Evolutionary conservation across 1,140 invertebrate species (phyloP).

Genomic region (Tetraneura akinire): DNA sequence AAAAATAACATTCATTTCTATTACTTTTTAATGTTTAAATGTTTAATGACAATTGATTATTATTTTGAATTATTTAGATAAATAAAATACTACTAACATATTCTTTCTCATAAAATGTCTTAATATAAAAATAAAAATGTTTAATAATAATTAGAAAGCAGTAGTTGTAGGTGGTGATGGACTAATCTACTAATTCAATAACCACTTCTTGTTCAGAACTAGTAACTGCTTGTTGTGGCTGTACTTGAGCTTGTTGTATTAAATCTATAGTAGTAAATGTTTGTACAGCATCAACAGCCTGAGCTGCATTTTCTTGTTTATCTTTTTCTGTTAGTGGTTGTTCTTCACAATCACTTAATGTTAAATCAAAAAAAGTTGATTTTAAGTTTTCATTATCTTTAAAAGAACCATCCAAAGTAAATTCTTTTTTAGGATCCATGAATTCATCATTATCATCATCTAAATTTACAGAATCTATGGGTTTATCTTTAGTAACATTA

Average conservation of each 20-base stretch:
- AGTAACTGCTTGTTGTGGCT: constrained; percentile 41
- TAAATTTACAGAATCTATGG: constrained; percentile 37
- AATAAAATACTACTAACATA: no score
- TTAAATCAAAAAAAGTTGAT: constrained; percentile 25
- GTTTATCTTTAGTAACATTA: constrained; percentile 21
- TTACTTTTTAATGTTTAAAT: no score
- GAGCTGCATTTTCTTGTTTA: constrained; percentile 38
- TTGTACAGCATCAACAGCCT: background rate
- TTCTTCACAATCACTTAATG: constrained; percentile 29
- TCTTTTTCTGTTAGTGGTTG: background rate
- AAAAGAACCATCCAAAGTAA: background rate
- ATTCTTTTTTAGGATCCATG: background rate
- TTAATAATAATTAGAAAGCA: constrained; percentile 6
- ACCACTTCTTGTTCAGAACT: constrained; percentile 40
- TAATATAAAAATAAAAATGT: background rate
- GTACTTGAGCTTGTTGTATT: constrained; percentile 30
- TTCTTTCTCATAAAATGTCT: no score
- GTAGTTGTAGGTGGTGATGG: constrained; percentile 25
- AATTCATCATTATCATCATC: background rate
- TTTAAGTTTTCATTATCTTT: constrained; percentile 15
- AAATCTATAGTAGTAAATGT: background rate
- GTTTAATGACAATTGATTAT: no score
- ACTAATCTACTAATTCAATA: constrained; percentile 37
- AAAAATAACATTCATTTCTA: no score
- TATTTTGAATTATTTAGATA: no score